phyloP scores from a whole-genome alignment of 1,140 invertebrate genomes.

The Cydia splendana region DNA sequence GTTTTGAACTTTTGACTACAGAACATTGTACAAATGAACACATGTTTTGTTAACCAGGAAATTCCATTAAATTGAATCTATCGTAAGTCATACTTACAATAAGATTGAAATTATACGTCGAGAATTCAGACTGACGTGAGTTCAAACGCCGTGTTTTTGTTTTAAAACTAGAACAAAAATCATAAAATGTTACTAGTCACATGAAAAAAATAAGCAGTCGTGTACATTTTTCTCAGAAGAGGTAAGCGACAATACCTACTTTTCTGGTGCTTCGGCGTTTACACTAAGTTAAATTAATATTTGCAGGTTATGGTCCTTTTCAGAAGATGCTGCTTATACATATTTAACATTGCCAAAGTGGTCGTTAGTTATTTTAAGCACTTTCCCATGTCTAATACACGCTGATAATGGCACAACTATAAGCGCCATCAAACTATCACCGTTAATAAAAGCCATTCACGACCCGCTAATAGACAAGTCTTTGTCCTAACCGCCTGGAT shows the following conservation, averaged over 20 bases:
- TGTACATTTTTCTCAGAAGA: no score
- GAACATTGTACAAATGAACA: not conserved
- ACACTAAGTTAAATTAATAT: not conserved
- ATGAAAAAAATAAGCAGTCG: no score
- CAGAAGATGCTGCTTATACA: not conserved
- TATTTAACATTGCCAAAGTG: not conserved
- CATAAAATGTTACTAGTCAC: no score
- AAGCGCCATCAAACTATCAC: constrained; percentile 45
- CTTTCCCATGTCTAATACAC: not conserved
- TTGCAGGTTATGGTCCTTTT: not conserved
- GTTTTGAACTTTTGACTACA: not conserved
- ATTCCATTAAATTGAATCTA: no score
- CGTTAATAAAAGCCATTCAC: constrained; percentile 50
- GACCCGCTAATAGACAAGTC: constrained; percentile 53
- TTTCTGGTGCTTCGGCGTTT: no score
- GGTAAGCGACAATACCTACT: no score
- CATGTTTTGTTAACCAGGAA: no score
- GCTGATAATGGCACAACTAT: not conserved
- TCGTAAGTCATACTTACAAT: no score
- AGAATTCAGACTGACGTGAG: no score
- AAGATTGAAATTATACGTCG: no score
- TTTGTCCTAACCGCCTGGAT: constrained; percentile 59
- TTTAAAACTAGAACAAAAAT: no score
- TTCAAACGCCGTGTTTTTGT: no score
- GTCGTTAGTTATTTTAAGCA: constrained; percentile 5